phyloP scores from a whole-genome alignment of 2,888 invertebrate species.

The Ctenicera cuprea region DNA sequence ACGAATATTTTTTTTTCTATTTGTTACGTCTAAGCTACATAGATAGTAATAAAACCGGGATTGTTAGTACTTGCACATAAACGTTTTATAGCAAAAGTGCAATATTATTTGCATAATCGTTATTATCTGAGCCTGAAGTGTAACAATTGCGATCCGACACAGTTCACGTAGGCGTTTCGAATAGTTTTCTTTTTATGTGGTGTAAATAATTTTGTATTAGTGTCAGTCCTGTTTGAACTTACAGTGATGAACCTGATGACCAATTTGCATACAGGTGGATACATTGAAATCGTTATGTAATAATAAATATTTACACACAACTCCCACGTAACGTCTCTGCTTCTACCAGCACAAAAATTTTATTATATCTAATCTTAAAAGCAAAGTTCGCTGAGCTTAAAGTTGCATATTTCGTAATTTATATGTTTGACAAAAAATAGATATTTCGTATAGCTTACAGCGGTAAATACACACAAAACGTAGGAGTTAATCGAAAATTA shows the following conservation, averaged over 20 bases:
- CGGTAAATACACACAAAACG: not conserved
- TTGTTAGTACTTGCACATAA: conserved; percentile 6
- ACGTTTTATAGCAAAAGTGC: conserved; percentile 23
- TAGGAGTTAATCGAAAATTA: conserved; percentile 3
- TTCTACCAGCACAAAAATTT: not conserved
- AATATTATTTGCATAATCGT: conserved; percentile 43
- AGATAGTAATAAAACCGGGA: not conserved
- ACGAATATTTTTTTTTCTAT: not conserved
- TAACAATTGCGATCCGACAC: conserved; percentile 34
- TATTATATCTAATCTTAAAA: not conserved
- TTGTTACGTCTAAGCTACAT: not conserved
- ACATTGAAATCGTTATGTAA: conserved; percentile 21
- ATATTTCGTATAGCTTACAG: not conserved
- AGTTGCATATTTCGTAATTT: too few species aligned
- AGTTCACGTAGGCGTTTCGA: conserved; percentile 36
- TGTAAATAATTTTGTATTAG: conserved; percentile 40
- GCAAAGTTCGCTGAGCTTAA: too few species aligned
- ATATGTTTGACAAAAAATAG: too few species aligned
- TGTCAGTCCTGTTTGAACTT: conserved; percentile 28
- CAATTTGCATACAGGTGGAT: conserved; percentile 45
- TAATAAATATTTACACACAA: conserved; percentile 22
- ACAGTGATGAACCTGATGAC: conserved; percentile 30
- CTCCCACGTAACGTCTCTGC: not conserved
- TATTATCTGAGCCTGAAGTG: conserved; percentile 28
- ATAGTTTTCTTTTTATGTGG: conserved; percentile 38